Evolutionary conservation across 2,888 invertebrate species (phyloP).

Genomic region (Drosophila ochracea): DNA sequence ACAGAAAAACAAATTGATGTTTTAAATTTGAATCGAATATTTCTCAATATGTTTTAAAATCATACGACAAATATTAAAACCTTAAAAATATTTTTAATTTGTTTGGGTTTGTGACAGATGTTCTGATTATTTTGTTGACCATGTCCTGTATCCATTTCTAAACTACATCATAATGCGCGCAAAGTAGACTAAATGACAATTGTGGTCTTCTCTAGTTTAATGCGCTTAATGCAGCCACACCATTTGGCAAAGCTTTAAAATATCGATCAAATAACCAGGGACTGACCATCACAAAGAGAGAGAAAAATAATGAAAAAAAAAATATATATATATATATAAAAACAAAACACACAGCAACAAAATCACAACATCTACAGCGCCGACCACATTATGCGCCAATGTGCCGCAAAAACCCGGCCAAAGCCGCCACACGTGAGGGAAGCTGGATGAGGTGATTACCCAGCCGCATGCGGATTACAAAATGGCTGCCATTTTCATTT

Average conservation of each 20-base stretch:
- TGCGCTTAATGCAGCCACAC: conserved; percentile 43
- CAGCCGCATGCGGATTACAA: conserved; percentile 79
- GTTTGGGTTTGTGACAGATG: conserved; percentile 35
- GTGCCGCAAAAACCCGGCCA: conserved; percentile 68
- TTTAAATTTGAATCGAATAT: not conserved
- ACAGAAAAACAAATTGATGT: not conserved
- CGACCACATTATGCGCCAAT: conserved; percentile 67
- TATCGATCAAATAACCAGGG: conserved; percentile 65
- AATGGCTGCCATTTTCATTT: conserved; percentile 77
- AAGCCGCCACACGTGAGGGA: conserved; percentile 70
- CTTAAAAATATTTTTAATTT: not conserved
- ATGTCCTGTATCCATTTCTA: not conserved
- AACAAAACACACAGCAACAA: conserved; percentile 27
- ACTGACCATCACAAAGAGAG: conserved; percentile 11
- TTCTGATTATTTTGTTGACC: conserved; percentile 24
- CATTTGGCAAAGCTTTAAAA: conserved; percentile 76
- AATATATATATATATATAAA: not conserved
- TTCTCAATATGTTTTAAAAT: not conserved
- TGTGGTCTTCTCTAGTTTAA: conserved; percentile 41
- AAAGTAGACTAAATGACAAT: conserved; percentile 42
- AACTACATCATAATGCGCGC: conserved; percentile 27
- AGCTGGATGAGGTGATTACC: conserved; percentile 70
- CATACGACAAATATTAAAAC: not conserved
- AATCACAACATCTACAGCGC: conserved; percentile 53
- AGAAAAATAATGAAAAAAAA: conserved; percentile 11